Evolutionary conservation across 2,888 invertebrate genomes (phyloP).

Genomic region (Dynastes tityus): DNA sequence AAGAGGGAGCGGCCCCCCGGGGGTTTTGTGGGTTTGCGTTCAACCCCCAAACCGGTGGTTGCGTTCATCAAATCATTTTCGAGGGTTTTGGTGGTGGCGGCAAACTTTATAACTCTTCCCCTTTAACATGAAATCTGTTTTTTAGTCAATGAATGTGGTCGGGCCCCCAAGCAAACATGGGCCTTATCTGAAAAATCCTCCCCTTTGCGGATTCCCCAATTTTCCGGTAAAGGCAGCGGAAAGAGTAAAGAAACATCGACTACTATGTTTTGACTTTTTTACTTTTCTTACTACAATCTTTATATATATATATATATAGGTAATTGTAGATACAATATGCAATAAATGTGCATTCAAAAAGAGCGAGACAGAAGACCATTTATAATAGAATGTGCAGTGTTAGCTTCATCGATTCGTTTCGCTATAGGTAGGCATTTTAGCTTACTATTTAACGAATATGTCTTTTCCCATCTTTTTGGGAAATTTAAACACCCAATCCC

Average conservation of each 20-base stretch:
- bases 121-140: slow-evolving; percentile 54
- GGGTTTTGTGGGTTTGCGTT: too few species aligned
- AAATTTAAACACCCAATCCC: too few species aligned
- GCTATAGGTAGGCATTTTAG: slow-evolving; percentile 17
- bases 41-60: too few species aligned
- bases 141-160: slow-evolving; percentile 53
- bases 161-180: too few species aligned
- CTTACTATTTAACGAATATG: background rate
- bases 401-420: slow-evolving; percentile 58
- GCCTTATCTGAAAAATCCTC: too few species aligned
- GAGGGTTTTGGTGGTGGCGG: slow-evolving; percentile 29
- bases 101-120: slow-evolving; percentile 49
- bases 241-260: background rate
- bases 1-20: too few species aligned
- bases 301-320: background rate
- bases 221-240: slow-evolving; percentile 63
- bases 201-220: slow-evolving; percentile 68
- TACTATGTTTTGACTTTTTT: background rate
- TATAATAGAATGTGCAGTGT: slow-evolving; percentile 35
- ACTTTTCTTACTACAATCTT: too few species aligned
- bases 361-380: slow-evolving; percentile 10
- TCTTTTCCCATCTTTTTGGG: too few species aligned
- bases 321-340: background rate
- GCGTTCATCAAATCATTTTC: slow-evolving; percentile 13
- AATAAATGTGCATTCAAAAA: slow-evolving; percentile 6